These are phyloP conservation scores for Pocillopora meandrina DNA, from an alignment of 92 coral and sea anemone genomes.

Conservation along the genomic window DNA sequence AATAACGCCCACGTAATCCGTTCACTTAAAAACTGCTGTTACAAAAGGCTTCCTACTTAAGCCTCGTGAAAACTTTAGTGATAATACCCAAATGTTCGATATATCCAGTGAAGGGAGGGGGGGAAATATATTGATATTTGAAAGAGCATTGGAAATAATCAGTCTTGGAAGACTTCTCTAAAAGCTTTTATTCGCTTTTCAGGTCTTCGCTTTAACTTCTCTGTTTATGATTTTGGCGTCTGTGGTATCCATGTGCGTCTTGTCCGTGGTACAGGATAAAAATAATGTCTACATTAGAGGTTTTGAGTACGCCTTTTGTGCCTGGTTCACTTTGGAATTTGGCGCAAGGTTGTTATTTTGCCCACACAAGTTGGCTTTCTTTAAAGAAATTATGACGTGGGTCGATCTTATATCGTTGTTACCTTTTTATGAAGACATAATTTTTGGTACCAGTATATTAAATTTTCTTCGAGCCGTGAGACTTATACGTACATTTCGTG, in stretches of 20 bases:
- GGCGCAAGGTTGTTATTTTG: constrained; percentile 69
- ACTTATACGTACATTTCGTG: constrained; percentile 86
- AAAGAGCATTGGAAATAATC: not conserved
- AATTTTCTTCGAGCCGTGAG: constrained; percentile 77
- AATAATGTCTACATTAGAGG: constrained; percentile 1
- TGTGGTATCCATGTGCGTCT: constrained; percentile 83
- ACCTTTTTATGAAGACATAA: constrained; percentile 74
- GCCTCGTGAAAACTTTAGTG: too few species aligned
- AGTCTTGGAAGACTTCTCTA: not conserved
- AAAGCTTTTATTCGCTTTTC: constrained; percentile 6
- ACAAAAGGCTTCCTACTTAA: too few species aligned
- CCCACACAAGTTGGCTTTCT: constrained; percentile 76
- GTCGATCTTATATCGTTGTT: constrained; percentile 83
- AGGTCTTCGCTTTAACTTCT: constrained; percentile 85
- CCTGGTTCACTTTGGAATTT: constrained; percentile 91
- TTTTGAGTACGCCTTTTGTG: constrained; percentile 78
- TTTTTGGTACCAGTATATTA: constrained; percentile 1
- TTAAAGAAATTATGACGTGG: constrained; percentile 86
- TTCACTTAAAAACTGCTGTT: too few species aligned
- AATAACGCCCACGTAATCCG: too few species aligned
- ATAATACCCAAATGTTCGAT: too few species aligned
- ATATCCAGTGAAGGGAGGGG: too few species aligned
- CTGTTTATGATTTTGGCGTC: constrained; percentile 85
- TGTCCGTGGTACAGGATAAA: constrained; percentile 58
- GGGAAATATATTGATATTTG: not conserved